A percentile compares a stretch with the other conserved stretches of the same genome.
Evolutionary conservation across 2,113 vertebrate genomes (phyloP).

Genomic region (Polyodon spathula): DNA sequence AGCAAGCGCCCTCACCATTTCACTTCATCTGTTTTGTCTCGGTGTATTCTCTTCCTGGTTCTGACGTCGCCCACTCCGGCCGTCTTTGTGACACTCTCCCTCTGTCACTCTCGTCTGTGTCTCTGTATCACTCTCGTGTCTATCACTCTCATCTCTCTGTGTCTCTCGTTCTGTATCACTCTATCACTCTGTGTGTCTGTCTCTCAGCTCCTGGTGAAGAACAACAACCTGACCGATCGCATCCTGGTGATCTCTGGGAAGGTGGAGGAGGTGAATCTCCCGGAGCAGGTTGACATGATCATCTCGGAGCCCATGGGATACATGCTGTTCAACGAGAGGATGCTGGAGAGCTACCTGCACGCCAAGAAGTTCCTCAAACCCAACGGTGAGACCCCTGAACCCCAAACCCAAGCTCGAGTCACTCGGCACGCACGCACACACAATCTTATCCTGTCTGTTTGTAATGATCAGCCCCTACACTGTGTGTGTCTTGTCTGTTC

Average conservation of each 20-base stretch:
- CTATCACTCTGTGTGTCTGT: no score
- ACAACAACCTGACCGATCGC: conserved; percentile 78
- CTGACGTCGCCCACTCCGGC: no score
- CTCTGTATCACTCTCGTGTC: not conserved
- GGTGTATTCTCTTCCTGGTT: no score
- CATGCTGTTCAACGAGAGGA: conserved; percentile 94
- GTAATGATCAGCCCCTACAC: no score
- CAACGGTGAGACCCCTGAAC: conserved; percentile 55
- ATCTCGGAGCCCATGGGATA: conserved; percentile 96
- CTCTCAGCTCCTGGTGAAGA: conserved; percentile 81
- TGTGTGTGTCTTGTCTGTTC: no score
- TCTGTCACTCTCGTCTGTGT: no score
- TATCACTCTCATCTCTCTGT: not conserved
- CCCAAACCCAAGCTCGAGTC: conserved; percentile 57
- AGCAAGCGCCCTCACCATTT: no score
- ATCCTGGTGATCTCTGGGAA: conserved; percentile 89
- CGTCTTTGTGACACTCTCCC: no score
- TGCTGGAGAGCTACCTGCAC: conserved; percentile 93
- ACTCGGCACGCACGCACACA: conserved; percentile 37
- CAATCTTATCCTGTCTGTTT: not conserved
- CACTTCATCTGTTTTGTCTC: no score
- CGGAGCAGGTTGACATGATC: conserved; percentile 92
- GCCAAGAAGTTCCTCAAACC: conserved; percentile 94
- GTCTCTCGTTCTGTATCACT: no score
- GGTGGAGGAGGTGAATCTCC: conserved; percentile 84